A percentile compares a stretch with the other conserved stretches of the same genome.
Conservation (phyloP, 2,113 vertebrate species). For the Plecotus auritus region DNA sequence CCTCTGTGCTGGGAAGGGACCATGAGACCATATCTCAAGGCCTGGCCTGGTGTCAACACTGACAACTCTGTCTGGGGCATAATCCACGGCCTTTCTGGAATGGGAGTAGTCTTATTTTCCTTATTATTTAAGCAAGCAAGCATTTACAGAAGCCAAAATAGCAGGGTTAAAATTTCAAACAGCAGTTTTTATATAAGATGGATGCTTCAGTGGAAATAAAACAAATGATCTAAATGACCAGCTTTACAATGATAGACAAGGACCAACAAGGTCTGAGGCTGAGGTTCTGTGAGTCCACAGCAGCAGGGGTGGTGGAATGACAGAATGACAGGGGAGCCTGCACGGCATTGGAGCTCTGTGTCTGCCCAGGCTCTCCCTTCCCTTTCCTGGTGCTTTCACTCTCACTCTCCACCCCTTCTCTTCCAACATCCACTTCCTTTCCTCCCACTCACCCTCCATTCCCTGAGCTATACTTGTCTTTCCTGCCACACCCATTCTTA, state of each 20-base stretch:
- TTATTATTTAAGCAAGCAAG: too few relatives aligned
- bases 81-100: too few relatives aligned
- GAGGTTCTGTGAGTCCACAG: background rate
- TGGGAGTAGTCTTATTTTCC: too few relatives aligned
- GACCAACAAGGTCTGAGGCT: background rate
- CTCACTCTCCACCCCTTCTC: background rate
- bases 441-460: conserved; percentile 7
- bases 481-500: background rate
- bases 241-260: background rate
- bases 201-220: background rate
- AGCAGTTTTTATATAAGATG: too few relatives aligned
- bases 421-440: background rate
- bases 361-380: background rate
- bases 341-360: background rate
- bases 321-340: background rate
- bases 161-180: too few relatives aligned
- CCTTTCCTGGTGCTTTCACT: background rate
- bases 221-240: background rate
- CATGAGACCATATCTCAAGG: too few relatives aligned
- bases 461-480: background rate
- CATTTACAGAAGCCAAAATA: too few relatives aligned
- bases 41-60: too few relatives aligned
- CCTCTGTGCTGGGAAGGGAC: too few relatives aligned
- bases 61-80: too few relatives aligned
- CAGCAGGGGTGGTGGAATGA: background rate